Percentiles rank a stretch among this genome's conserved stretches.
Conservation (phyloP, 2,113 vertebrate genomes). For the Pan troglodytes region NHGRI_mPanTro3-v2.1_pri NC_072401.2:48918501-48919000, state of each 20-base stretch:
- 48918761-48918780: not conserved
- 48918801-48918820: not conserved
- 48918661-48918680: not conserved
- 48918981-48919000: not conserved
- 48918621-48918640: not conserved
- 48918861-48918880: not conserved
- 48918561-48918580: not conserved
- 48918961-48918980: not conserved
- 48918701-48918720: conserved; percentile 23
- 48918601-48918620: not conserved
- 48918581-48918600: not conserved
- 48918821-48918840: not conserved
- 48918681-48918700: not conserved
- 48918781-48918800: not conserved
- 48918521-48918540: not conserved
- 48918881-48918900: not conserved
- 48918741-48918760: not conserved
- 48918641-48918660: not conserved
- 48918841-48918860: not conserved
- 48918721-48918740: not conserved
- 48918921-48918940: not conserved
- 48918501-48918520: not conserved
- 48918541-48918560: not conserved
- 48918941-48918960: not conserved
- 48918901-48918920: not conserved